Percentiles rank a stretch among this genome's conserved stretches.
phyloP scores from a whole-genome alignment of 2,888 invertebrate species.

The Chouioia cunea region DNA sequence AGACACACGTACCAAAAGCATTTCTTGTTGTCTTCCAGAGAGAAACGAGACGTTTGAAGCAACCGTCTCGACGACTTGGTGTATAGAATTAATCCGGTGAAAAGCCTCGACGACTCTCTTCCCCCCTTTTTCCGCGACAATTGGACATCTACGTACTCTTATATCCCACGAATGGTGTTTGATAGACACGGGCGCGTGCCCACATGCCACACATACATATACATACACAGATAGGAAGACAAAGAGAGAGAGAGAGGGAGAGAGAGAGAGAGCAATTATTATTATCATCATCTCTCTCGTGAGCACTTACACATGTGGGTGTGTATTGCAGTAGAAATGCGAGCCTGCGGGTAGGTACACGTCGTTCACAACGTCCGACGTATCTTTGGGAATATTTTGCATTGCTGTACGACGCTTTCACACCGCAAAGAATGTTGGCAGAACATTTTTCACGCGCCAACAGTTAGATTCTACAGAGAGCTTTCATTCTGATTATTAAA shows the following conservation, averaged over 20 bases:
- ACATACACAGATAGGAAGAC: slow-evolving; percentile 13
- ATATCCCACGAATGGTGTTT: slow-evolving; percentile 14
- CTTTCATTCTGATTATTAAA: no score
- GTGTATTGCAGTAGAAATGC: not conserved
- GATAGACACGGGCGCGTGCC: slow-evolving; percentile 29
- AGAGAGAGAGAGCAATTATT: slow-evolving; percentile 34
- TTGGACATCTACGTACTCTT: not conserved
- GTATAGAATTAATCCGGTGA: slow-evolving; percentile 37
- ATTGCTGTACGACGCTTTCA: no score
- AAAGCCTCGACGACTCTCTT: slow-evolving; percentile 23
- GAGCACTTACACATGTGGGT: not conserved
- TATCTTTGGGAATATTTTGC: no score
- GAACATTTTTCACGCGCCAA: no score
- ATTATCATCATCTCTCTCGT: slow-evolving; percentile 17
- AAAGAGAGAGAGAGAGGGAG: slow-evolving; percentile 1
- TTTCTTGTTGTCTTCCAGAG: no score
- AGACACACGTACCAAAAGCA: no score
- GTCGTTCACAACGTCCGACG: no score
- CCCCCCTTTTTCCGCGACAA: slow-evolving; percentile 1
- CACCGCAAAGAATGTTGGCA: no score
- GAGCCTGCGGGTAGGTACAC: no score
- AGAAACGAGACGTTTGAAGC: no score
- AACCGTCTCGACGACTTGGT: no score
- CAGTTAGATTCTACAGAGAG: no score
- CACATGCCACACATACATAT: slow-evolving; percentile 30